Conservation (phyloP, 37 sponge, comb jelly and placozoan genomes). For the Cliona cf. orientalis region DNA sequence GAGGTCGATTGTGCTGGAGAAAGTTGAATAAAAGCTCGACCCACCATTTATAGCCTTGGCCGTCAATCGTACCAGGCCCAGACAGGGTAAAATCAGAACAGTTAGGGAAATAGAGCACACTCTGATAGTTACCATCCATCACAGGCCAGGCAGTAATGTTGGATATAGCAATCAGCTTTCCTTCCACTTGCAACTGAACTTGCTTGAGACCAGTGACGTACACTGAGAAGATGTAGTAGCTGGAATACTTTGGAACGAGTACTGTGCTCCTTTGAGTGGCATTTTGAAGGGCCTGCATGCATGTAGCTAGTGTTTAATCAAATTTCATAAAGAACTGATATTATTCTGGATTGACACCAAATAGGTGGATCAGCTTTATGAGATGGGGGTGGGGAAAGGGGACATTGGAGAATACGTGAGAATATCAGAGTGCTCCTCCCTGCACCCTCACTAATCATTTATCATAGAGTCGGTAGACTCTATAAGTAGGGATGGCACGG, state of each 20-base stretch:
- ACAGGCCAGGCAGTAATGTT: conserved; percentile 48
- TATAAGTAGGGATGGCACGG: too few species aligned
- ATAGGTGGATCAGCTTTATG: too few species aligned
- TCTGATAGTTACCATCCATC: conserved; percentile 1
- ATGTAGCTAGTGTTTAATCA: too few species aligned
- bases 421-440: too few species aligned
- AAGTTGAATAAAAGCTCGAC: conserved; percentile 1
- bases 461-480: too few species aligned
- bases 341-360: too few species aligned
- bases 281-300: conserved; percentile 13
- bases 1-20: conserved; percentile 14
- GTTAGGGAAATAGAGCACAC: conserved; percentile 6
- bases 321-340: too few species aligned
- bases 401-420: too few species aligned
- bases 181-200: conserved; percentile 24
- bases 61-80: conserved; percentile 24
- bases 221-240: conserved; percentile 22
- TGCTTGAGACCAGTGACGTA: not conserved
- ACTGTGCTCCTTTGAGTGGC: conserved; percentile 24
- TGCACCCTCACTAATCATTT: too few species aligned
- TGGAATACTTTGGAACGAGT: conserved; percentile 7
- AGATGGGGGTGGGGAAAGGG: too few species aligned
- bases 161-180: conserved; percentile 5
- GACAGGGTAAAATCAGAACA: conserved; percentile 16
- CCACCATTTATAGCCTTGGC: conserved; percentile 56